A percentile compares a stretch with the other conserved stretches of the same genome.
phyloP scores from a whole-genome alignment of 1,140 invertebrate genomes.

The Temnothorax curvispinosus region DNA sequence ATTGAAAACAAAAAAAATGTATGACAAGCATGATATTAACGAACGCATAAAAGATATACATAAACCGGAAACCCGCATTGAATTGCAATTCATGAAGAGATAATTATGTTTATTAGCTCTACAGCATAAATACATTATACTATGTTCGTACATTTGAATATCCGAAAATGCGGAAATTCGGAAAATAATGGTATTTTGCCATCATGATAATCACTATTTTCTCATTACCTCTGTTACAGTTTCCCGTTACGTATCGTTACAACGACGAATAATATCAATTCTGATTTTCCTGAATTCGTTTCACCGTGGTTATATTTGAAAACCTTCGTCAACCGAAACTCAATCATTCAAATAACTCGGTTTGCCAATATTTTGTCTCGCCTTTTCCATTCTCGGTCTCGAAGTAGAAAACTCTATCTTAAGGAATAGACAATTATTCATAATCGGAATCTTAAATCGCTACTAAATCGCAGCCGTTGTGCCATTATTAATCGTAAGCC shows the following conservation, averaged over 20 bases:
- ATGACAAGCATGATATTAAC: not conserved
- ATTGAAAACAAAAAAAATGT: not conserved
- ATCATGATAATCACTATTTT: slow-evolving; percentile 26
- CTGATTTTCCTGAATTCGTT: not conserved
- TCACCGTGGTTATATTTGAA: not conserved
- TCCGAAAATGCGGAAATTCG: slow-evolving; percentile 12
- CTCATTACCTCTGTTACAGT: not conserved
- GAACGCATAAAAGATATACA: not conserved
- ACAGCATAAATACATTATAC: slow-evolving; percentile 17
- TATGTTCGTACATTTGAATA: slow-evolving; percentile 8
- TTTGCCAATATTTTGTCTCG: not conserved
- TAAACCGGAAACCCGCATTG: not conserved
- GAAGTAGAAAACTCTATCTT: not conserved
- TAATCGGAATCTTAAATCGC: slow-evolving; percentile 12
- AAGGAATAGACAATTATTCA: slow-evolving; percentile 43
- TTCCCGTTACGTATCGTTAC: not conserved
- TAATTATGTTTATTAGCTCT: slow-evolving; percentile 20
- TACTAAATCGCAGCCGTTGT: not conserved
- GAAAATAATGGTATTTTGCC: slow-evolving; percentile 6
- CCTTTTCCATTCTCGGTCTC: not conserved
- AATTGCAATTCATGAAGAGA: slow-evolving; percentile 12
- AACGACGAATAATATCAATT: slow-evolving; percentile 7
- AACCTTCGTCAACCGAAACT: not conserved
- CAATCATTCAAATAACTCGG: not conserved
- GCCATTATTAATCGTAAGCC: slow-evolving; percentile 64